Evolutionary conservation across 2,888 invertebrate genomes (phyloP).

Genomic region (Hydrotaea cyrtoneurina): DNA sequence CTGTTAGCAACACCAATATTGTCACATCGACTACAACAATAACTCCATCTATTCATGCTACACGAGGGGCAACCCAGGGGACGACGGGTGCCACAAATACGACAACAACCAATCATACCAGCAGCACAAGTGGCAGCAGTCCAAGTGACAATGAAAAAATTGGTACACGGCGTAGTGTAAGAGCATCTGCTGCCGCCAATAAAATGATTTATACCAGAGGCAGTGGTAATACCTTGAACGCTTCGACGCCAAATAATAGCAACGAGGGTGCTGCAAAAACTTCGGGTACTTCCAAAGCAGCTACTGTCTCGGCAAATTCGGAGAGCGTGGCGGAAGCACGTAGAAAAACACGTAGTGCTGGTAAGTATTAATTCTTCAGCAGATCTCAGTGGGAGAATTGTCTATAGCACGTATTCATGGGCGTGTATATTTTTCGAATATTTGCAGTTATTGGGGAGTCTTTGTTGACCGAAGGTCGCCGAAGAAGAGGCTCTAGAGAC

Average conservation of each 20-base stretch:
- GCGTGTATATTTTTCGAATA: neutral
- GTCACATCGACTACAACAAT: conserved; percentile 36
- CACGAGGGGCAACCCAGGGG: conserved; percentile 71
- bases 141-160: conserved; percentile 81
- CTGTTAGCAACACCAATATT: conserved; percentile 46
- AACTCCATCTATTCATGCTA: conserved; percentile 72
- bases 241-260: neutral
- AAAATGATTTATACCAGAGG: conserved; percentile 80
- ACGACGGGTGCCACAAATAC: conserved; percentile 55
- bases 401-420: neutral
- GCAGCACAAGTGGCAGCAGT: conserved; percentile 64
- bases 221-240: conserved; percentile 49
- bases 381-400: neutral
- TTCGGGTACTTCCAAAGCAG: conserved; percentile 77
- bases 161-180: conserved; percentile 83
- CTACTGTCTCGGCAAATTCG: conserved; percentile 69
- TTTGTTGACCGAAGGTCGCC: conserved; percentile 79
- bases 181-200: conserved; percentile 79
- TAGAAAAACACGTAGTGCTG: conserved; percentile 87
- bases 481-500: conserved; percentile 87
- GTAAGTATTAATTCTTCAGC: conserved; percentile 77
- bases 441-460: conserved; percentile 78
- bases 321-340: conserved; percentile 78
- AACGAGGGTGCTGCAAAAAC: conserved; percentile 69
- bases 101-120: conserved; percentile 65